Conservation (phyloP, 2,113 vertebrate species). For the Axis porcinus region DNA sequence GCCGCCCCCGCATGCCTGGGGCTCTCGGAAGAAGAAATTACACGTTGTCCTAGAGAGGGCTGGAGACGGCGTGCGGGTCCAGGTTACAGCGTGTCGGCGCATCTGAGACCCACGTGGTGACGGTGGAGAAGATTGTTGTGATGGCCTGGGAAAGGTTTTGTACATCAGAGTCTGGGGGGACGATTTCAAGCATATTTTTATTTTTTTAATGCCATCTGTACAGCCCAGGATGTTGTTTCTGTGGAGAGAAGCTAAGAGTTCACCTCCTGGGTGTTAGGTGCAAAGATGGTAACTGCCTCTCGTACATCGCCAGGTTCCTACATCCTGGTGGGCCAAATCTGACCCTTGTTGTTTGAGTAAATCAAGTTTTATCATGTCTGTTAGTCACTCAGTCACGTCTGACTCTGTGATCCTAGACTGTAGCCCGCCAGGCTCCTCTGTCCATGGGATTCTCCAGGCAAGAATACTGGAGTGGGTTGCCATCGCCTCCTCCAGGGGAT, state of each 20-base stretch:
- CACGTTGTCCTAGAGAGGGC: background rate
- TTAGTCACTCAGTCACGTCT: background rate
- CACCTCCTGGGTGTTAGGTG: background rate
- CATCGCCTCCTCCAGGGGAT: background rate
- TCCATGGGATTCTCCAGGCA: background rate
- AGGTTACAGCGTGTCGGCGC: background rate
- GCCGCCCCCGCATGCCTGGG: background rate
- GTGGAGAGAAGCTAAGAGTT: background rate
- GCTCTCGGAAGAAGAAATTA: constrained; percentile 6
- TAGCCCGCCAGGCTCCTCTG: background rate
- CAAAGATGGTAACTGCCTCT: background rate
- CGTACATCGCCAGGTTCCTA: no score
- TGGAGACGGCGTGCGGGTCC: background rate
- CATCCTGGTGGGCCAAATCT: rapidly evolving
- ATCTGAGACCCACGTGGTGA: background rate
- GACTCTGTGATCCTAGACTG: background rate
- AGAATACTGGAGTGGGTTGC: background rate
- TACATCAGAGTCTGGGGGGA: background rate
- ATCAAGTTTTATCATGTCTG: background rate
- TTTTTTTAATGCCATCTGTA: background rate
- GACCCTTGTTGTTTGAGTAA: background rate
- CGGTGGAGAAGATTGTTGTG: background rate
- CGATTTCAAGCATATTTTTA: background rate
- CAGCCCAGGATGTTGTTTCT: background rate
- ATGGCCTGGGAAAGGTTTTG: background rate